Base-by-base conservation (phyloP, 2,888 invertebrate genomes). In the Xanthia togata region DNA sequence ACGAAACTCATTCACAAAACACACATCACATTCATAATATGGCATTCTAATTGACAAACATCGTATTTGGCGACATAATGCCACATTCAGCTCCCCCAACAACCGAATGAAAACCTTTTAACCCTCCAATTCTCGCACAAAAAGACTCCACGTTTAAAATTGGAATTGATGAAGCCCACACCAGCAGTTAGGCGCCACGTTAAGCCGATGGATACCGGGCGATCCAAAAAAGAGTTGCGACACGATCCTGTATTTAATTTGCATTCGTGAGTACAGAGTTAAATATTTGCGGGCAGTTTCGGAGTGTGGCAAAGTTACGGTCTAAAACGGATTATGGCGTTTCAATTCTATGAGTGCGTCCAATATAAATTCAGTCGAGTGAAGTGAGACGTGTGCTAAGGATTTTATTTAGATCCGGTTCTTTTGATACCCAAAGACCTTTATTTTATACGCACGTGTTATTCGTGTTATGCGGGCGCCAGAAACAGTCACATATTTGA, bases 111-210 rank as follows among this genome's bases (percentile, higher is more conserved):
- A 76, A 76, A 76, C 82, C 69, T 71, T 72, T 78, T 53, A 83
- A 79, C 63, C 79, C 70, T 70, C 69, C 59, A 57, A 5, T 23
- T 57, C 20, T 67, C 72, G 73, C 53, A 23, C 23, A 50, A 50
- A 50, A 84, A 78, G 76, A 72, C 57, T 65, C 71, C 59, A 71
- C 69, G 60, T 57, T 60, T 72, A 74, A 81, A 84, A 84, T 84
- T 78, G 85, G 71, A 78, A 81, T 84, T 78, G 72, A 72, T 81
- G 73, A 78, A 81, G 78, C 76, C 73, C 47, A 74, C 64, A 67
- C 78, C 44, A 53, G 17, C 78, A 62, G 41, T 59, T 74, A 67
- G 62, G 60, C 53, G 73, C 53, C 35, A 70, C 63, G 69, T 72
- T 83, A 78, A 62, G 63, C 72, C 67, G 35, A 59, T 81, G 44